Percentiles rank a stretch among this genome's conserved stretches.
Evolutionary conservation across 2,888 invertebrate species (phyloP).

Genomic region (Ormyrus pomaceus): DNA sequence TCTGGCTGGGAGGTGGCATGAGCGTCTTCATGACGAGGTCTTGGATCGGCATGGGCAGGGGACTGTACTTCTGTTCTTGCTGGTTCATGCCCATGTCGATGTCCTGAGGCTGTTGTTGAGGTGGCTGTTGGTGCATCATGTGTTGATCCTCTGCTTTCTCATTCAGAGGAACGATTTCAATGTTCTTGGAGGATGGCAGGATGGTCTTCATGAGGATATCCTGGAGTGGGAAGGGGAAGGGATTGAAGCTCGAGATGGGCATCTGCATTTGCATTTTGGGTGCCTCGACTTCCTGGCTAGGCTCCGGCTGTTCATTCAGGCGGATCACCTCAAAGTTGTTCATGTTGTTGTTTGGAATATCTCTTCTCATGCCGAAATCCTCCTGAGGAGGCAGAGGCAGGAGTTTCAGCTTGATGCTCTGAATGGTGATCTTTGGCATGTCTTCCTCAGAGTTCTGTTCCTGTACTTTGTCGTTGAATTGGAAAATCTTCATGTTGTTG

Average conservation of each 20-base stretch:
- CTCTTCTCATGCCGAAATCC: slow-evolving; percentile 32
- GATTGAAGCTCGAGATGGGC: slow-evolving; percentile 40
- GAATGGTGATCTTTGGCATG: slow-evolving; percentile 54
- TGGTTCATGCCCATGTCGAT: slow-evolving; percentile 24
- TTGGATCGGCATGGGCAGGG: slow-evolving; percentile 49
- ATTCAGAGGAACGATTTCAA: slow-evolving; percentile 45
- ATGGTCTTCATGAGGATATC: slow-evolving; percentile 52
- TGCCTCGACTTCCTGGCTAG: slow-evolving; percentile 50
- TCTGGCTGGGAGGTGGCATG: slow-evolving; percentile 43
- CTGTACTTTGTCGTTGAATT: slow-evolving; percentile 37
- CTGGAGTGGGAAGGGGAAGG: slow-evolving; percentile 48
- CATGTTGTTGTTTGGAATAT: not conserved
- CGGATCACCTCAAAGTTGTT: slow-evolving; percentile 50
- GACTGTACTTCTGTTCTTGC: slow-evolving; percentile 37
- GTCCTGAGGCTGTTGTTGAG: slow-evolving; percentile 6
- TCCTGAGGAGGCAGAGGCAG: slow-evolving; percentile 49
- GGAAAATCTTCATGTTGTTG: slow-evolving; percentile 49
- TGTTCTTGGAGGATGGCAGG: slow-evolving; percentile 37
- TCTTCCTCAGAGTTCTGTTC: slow-evolving; percentile 50
- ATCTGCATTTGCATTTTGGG: slow-evolving; percentile 51
- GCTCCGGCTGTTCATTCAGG: slow-evolving; percentile 47
- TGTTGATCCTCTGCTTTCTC: slow-evolving; percentile 34
- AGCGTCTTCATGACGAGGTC: slow-evolving; percentile 51
- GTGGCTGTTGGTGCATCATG: not conserved
- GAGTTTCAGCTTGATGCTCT: slow-evolving; percentile 52